These are phyloP conservation scores for Pseudomyrmex cubaensis DNA, from an alignment of 1,140 invertebrate species.

Conservation along the genomic window DNA sequence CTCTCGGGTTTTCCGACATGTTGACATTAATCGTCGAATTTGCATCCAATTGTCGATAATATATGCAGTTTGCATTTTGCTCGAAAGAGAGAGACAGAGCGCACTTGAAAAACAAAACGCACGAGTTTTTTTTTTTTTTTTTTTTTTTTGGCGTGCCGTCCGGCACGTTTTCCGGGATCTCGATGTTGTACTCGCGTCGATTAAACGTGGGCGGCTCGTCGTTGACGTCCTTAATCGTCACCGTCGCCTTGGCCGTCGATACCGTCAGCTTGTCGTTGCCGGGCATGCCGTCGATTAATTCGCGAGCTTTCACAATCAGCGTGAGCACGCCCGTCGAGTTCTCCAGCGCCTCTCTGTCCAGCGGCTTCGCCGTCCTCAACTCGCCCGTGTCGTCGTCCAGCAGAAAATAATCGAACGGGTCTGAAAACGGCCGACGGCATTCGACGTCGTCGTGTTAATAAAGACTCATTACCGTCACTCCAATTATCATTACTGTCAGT, in stretches of 20 bases:
- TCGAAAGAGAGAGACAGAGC: not conserved
- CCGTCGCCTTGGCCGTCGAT: constrained; percentile 89
- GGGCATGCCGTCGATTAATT: constrained; percentile 90
- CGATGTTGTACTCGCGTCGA: constrained; percentile 91
- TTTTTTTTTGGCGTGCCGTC: constrained; percentile 92
- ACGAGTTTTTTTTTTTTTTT: too few relatives aligned
- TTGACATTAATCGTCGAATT: not conserved
- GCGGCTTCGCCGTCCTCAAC: constrained; percentile 91
- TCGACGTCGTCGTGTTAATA: not conserved
- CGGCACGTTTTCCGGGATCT: constrained; percentile 93
- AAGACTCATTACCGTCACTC: not conserved
- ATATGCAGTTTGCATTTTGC: not conserved
- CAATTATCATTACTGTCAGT: too few relatives aligned
- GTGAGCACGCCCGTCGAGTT: constrained; percentile 92
- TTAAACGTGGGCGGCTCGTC: constrained; percentile 96
- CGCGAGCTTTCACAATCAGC: constrained; percentile 90
- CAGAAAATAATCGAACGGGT: constrained; percentile 94
- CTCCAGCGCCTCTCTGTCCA: constrained; percentile 93
- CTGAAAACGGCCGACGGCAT: constrained; percentile 81
- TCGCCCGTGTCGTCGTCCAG: constrained; percentile 92
- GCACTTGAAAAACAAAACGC: too few relatives aligned
- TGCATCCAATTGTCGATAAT: not conserved
- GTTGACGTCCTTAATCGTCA: constrained; percentile 96
- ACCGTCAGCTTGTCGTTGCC: constrained; percentile 89
- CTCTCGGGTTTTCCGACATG: constrained; percentile 10